Percentiles rank a stretch among this genome's conserved stretches.
Conservation (phyloP, 2,888 invertebrate genomes). For the Nephrotoma guestfalica region DNA sequence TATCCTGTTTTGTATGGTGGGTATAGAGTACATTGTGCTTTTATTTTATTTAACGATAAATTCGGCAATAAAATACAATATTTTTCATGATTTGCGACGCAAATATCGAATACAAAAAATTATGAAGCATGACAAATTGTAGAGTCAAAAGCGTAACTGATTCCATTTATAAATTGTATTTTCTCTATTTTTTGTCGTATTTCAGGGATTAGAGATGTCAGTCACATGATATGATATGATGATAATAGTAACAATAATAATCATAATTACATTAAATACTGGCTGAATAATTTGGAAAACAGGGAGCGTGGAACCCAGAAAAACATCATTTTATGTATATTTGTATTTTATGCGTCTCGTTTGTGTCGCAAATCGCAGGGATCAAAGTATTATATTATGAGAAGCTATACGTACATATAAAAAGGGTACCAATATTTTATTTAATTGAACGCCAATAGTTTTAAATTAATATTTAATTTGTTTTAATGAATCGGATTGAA, state of each 20-base stretch:
- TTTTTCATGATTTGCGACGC: neutral
- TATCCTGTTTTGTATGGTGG: neutral
- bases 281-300: neutral
- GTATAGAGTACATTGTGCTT: neutral
- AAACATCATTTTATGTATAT: neutral
- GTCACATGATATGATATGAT: neutral
- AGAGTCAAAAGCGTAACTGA: neutral
- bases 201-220: neutral
- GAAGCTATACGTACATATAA: neutral
- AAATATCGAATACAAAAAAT: neutral
- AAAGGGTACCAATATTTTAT: neutral
- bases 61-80: neutral
- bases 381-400: neutral
- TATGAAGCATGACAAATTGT: neutral
- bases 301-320: neutral
- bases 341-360: neutral
- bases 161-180: neutral
- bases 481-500: neutral
- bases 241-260: neutral
- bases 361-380: neutral
- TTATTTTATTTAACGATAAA: neutral
- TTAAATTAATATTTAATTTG: neutral
- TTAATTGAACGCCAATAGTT: neutral
- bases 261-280: neutral
- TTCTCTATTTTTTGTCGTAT: neutral